These are phyloP conservation scores for Axea sp. DNA, from an alignment of 2,888 invertebrate genomes.

Conservation along the genomic window DNA sequence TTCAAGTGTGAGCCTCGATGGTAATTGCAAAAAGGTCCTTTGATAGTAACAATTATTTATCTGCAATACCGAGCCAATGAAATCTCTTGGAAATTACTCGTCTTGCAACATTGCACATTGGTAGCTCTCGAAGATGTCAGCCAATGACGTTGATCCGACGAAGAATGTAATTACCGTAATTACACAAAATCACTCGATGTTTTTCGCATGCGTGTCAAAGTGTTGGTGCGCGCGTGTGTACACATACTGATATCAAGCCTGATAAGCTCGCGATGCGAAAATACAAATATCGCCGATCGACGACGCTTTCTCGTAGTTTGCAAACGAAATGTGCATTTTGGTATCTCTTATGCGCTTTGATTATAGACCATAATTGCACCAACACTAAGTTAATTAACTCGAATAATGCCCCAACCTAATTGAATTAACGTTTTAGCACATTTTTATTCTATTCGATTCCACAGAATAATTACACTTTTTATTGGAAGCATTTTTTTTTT, in stretches of 20 bases:
- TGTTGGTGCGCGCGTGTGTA: conserved; percentile 4
- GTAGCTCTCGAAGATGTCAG: conserved; percentile 56
- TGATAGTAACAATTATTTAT: conserved; percentile 58
- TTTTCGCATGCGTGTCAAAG: conserved; percentile 2
- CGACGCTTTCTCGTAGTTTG: conserved; percentile 22
- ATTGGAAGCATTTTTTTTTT: too few species aligned
- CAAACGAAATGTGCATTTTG: conserved; percentile 17
- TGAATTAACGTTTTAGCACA: conserved; percentile 71
- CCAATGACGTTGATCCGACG: conserved; percentile 58
- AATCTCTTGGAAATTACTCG: conserved; percentile 52
- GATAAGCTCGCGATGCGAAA: conserved; percentile 31
- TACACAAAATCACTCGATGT: conserved; percentile 47
- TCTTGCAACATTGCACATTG: conserved; percentile 55
- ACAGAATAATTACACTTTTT: neutral
- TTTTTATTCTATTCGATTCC: neutral
- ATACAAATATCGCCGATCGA: conserved; percentile 11
- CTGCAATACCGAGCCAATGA: conserved; percentile 49
- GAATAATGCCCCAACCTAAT: conserved; percentile 75
- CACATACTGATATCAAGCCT: conserved; percentile 9
- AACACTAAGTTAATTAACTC: conserved; percentile 78
- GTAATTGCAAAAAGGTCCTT: conserved; percentile 56
- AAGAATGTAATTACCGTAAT: conserved; percentile 55
- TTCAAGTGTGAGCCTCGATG: conserved; percentile 45
- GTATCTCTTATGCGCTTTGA: conserved; percentile 72
- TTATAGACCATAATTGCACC: conserved; percentile 76